These are phyloP conservation scores for Calidris pygmaea DNA, from an alignment of 2,113 vertebrate genomes.

Conservation along the genomic window DNA sequence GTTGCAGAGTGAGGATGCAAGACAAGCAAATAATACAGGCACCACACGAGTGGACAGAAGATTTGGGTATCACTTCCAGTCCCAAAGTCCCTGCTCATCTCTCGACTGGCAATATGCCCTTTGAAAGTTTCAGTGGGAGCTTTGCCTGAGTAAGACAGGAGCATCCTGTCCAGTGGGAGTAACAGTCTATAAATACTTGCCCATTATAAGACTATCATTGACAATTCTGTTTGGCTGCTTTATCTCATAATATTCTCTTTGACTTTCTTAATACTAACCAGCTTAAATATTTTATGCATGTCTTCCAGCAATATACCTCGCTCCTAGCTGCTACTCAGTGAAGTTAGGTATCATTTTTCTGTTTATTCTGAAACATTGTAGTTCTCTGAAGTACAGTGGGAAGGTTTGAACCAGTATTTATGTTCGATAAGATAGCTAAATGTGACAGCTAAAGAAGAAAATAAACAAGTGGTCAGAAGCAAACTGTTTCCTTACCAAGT, in stretches of 20 bases:
- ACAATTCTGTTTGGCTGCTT: constrained; percentile 57
- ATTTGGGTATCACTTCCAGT: not conserved
- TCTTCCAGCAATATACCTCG: constrained; percentile 33
- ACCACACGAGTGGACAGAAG: not conserved
- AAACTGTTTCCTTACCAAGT: not conserved
- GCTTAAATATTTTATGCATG: constrained; percentile 57
- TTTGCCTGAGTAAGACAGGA: not conserved
- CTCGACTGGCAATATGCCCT: not conserved
- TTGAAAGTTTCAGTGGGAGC: constrained; percentile 1
- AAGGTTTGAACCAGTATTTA: not conserved
- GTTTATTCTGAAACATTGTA: constrained; percentile 20
- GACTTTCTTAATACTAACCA: constrained; percentile 51
- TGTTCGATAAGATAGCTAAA: not conserved
- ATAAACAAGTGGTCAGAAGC: not conserved
- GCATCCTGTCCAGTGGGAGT: not conserved
- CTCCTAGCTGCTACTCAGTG: not conserved
- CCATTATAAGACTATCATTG: constrained; percentile 12
- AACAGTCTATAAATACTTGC: constrained; percentile 22
- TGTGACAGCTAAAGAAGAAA: not conserved
- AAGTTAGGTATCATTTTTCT: constrained; percentile 25
- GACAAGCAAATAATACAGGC: not conserved
- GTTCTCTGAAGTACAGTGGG: constrained; percentile 6
- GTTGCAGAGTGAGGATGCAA: not conserved
- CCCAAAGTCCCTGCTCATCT: not conserved
- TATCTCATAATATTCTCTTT: constrained; percentile 50